Conservation (phyloP, 1,140 invertebrate species). For the Pinna nobilis region DNA sequence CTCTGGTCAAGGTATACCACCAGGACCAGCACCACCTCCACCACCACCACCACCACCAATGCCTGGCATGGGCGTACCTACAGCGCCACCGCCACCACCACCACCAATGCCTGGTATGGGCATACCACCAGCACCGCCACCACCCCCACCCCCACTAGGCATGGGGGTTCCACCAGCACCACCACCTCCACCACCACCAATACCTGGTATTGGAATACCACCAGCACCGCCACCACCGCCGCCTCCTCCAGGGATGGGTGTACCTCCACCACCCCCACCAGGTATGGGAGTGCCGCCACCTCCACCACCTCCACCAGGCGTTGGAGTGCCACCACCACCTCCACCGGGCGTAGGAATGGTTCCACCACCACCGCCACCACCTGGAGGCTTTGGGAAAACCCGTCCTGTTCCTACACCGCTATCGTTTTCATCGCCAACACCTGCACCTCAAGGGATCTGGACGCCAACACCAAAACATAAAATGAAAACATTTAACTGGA, state of each 20-base stretch:
- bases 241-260: constrained; percentile 47
- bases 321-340: constrained; percentile 42
- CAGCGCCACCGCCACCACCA: constrained; percentile 17
- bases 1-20: background rate
- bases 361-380: constrained; percentile 48
- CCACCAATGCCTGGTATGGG: background rate
- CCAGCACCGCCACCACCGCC: constrained; percentile 35
- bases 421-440: constrained; percentile 25
- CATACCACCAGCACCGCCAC: constrained; percentile 19
- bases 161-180: constrained; percentile 23
- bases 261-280: constrained; percentile 57
- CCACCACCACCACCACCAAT: constrained; percentile 10
- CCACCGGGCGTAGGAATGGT: constrained; percentile 41
- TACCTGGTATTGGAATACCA: constrained; percentile 19
- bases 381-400: constrained; percentile 14
- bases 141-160: constrained; percentile 6
- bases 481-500: constrained; percentile 73
- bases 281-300: constrained; percentile 37
- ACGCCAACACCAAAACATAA: constrained; percentile 68
- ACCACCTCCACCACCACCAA: background rate
- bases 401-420: constrained; percentile 24
- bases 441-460: constrained; percentile 34
- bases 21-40: constrained; percentile 25
- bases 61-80: background rate
- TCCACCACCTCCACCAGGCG: constrained; percentile 48